Evolutionary conservation across 2,113 vertebrate species (phyloP), one percentile per base, ranked within the genome.

Genomic region (Pavo muticus): DNA sequence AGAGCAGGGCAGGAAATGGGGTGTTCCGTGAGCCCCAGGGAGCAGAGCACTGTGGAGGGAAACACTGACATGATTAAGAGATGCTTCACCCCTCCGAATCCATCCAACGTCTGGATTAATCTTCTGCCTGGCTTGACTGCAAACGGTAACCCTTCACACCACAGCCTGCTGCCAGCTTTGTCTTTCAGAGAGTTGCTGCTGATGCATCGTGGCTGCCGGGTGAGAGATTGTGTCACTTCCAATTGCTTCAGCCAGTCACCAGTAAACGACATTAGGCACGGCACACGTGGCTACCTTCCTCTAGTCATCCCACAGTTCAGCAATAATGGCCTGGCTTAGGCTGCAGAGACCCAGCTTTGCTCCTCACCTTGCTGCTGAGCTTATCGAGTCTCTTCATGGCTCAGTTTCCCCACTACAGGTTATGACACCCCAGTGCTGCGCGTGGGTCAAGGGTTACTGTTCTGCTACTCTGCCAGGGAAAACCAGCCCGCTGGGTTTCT

Each of bases 371-470:
- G 19, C 7, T 32, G 27, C 20, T 45, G 52, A 93, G 25, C 1
- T 32, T 20, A 4, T 29, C 27, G 19, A 0, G 1, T 23, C 12
- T 42, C 14, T 56, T 37, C 0, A 2, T 30, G 54, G 25, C 59
- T 84, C 84, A 47, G 29, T 80, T 87, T 87, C 47, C 47, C 37
- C 9, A 10, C 6, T 57, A 47, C 23, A 48, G 15, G 2, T 48
- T 47, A 29, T 9, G 50, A 52, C 25, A 27, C 50, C 29, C 40
- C 45, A 81, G 14, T 37, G n/a, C 8, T 65, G 19, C 7, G 1
- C 9, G 4, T 10, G 25, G 48, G 13, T 25, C 29, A 48, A n/a
- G 35, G 24, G 5, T 47, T 64, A 21, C n/a, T 45, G 18, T 47
- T 80, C 52, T n/a, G 21, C 12, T 12, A 11, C 7, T 39, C 18